A percentile compares a stretch with the other conserved stretches of the same genome.
These are phyloP conservation scores for Brachynemurus nebulosus DNA, from an alignment of 2,888 invertebrate genomes.

Conservation along the genomic window DNA sequence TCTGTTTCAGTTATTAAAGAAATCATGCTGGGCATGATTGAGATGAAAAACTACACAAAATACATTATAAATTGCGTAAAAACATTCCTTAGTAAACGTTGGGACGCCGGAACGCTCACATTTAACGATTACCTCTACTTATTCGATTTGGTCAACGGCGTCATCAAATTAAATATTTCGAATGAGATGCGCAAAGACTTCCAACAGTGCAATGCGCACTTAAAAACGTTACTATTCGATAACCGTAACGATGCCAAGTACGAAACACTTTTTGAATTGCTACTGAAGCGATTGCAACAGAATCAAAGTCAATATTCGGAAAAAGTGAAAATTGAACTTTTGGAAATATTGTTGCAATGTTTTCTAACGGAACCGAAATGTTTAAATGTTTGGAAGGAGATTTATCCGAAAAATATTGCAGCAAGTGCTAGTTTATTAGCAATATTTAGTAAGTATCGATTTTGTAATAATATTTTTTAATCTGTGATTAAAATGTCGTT, in stretches of 20 bases:
- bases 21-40: constrained; percentile 55
- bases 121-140: constrained; percentile 44
- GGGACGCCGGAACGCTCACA: constrained; percentile 15
- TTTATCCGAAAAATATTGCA: constrained; percentile 49
- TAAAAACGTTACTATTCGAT: constrained; percentile 24
- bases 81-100: constrained; percentile 27
- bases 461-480: constrained; percentile 8
- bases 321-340: constrained; percentile 13
- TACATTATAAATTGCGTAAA: constrained; percentile 49
- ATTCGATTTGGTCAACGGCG: constrained; percentile 42
- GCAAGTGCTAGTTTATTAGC: constrained; percentile 51
- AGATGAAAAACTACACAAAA: constrained; percentile 53
- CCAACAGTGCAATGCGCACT: constrained; percentile 31
- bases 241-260: constrained; percentile 29
- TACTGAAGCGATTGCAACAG: constrained; percentile 38
- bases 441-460: constrained; percentile 38
- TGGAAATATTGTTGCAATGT: constrained; percentile 45
- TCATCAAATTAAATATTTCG: constrained; percentile 37
- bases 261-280: constrained; percentile 42
- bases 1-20: constrained; percentile 62
- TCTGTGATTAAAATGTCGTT: not conserved
- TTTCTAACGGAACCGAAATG: constrained; percentile 40
- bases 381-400: constrained; percentile 51
- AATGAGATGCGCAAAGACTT: constrained; percentile 41
- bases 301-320: not conserved